Base-by-base conservation (phyloP, 2,888 invertebrate species). In the Phengaris alcon region DNA sequence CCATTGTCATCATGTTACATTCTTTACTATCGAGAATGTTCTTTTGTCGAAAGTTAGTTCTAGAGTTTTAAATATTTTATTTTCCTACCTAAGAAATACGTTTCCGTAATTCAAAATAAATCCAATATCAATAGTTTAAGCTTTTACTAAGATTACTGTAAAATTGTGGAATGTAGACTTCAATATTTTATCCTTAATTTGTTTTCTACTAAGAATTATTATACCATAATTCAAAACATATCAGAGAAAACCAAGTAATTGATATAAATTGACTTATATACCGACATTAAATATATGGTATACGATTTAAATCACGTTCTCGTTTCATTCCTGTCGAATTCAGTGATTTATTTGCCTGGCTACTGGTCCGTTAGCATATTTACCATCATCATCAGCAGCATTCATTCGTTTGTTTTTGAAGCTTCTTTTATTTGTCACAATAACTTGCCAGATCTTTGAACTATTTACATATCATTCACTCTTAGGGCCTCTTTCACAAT, bases 221-320 rank as follows among this genome's bases (percentile, higher is more conserved):
- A 35, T 12, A 35, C 35, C 13, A 59, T 59, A 15, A 59, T 64
- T 64, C 64, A 44, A 12, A 44, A 64, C 35, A 12, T 64, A 64
- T 64, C 35, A 35, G 13, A 64, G 35, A 44, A 64, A 52, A 64
- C 12, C 35, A 64, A 35, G 35, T 44, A 64, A 35, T 64, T 64
- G 35, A 64, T 64, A 64, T 44, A 64, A 64, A 64, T 64, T 64
- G 64, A 44, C 64, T 64, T 12, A 12, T 64, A 6, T 44, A 6
- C 64, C 35, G 35, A 64, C 64, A 64, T 64, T 64, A 64, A 64
- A 64, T 64, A 64, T 35, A 35, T 35, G 64, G 64, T 64, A 35
- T 64, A 44, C 64, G 64, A 64, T 64, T 64, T 64, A 35, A 44
- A 64, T 44, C 64, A 64, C 64, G 35, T 64, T 64, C 64, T 64